Percentiles rank a stretch among this genome's conserved stretches.
phyloP scores from a whole-genome alignment of 2,797 vertebrate species.

The Ptychadena robeensis region DNA sequence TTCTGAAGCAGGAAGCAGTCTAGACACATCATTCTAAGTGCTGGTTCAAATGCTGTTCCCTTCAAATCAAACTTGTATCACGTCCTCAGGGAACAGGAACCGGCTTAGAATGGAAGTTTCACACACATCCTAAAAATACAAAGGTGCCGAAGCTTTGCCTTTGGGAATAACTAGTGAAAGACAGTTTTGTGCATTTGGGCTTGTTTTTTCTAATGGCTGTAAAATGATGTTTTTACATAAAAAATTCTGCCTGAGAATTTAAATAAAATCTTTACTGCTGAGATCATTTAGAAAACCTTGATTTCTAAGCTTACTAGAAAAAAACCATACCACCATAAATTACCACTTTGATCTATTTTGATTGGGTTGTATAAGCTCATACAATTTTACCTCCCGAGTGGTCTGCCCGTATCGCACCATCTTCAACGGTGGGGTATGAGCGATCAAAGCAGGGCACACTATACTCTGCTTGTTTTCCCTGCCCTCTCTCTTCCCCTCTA shows the following conservation, averaged over 20 bases:
- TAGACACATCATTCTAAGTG: constrained; percentile 45
- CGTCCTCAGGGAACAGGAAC: constrained; percentile 14
- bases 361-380: too few relatives aligned
- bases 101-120: constrained; percentile 11
- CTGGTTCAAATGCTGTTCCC: constrained; percentile 31
- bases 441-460: too few relatives aligned
- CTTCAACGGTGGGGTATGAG: too few relatives aligned
- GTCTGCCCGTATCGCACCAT: too few relatives aligned
- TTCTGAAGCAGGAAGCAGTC: constrained; percentile 45
- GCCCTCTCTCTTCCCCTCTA: too few relatives aligned
- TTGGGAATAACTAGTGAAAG: background rate
- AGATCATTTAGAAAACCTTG: too few relatives aligned
- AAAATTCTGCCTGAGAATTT: background rate
- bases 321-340: too few relatives aligned
- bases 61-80: constrained; percentile 28
- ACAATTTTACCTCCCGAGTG: too few relatives aligned
- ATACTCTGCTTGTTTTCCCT: too few relatives aligned
- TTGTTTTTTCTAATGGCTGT: background rate
- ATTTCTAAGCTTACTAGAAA: too few relatives aligned
- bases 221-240: background rate
- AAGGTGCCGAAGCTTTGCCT: background rate
- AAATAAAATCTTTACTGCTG: too few relatives aligned
- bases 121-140: constrained; percentile 4
- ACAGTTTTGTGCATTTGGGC: background rate
- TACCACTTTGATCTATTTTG: too few relatives aligned